Base-by-base conservation (phyloP, 2,888 invertebrate species). In the Caenorhabditis becei region DNA sequence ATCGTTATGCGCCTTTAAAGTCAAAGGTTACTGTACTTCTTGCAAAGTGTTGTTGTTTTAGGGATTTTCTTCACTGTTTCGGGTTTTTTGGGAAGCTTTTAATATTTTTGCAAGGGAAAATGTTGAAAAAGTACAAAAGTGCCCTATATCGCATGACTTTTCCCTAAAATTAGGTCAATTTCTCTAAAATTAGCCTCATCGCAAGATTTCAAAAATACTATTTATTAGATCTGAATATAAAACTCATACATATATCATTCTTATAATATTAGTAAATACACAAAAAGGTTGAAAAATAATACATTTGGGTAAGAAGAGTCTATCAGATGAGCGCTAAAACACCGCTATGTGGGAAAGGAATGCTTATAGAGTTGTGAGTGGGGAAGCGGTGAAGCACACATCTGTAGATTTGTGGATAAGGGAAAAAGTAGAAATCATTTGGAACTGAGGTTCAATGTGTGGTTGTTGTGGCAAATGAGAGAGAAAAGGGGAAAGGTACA, bases 241-340 rank as follows among this genome's bases (percentile, higher is more conserved):
- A 54, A n/a, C 14, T 47, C 49, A 47, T 32, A 49, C 23, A 65
- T 35, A 7, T 10, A 65, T 24, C 24, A 20, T 47, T 49, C 32
- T 20, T 14, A 56, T 23, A 14, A 53, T 26, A 23, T 23, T 16
- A 23, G 2, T n/a, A n/a, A n/a, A n/a, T n/a, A n/a, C n/a, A n/a
- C n/a, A n/a, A n/a, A n/a, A n/a, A n/a, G n/a, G n/a, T n/a, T n/a
- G 35, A 58, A 44, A 58, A 65, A 51, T 74, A 74, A 74, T 74
- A 74, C 74, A 74, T 74, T 74, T 74, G 65, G 74, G 74, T 65
- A 65, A 51, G 58, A 74, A 65, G 26, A n/a, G 74, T 65, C 74
- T 59, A 58, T 14, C 74, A 74, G 49, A 74, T 37, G 65, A 74
- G 37, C 63, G 74, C 74, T 65, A 32, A 28, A 59, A 74, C 74